Conservation (phyloP, 2,797 vertebrate species). For the Borostomias antarcticus region DNA sequence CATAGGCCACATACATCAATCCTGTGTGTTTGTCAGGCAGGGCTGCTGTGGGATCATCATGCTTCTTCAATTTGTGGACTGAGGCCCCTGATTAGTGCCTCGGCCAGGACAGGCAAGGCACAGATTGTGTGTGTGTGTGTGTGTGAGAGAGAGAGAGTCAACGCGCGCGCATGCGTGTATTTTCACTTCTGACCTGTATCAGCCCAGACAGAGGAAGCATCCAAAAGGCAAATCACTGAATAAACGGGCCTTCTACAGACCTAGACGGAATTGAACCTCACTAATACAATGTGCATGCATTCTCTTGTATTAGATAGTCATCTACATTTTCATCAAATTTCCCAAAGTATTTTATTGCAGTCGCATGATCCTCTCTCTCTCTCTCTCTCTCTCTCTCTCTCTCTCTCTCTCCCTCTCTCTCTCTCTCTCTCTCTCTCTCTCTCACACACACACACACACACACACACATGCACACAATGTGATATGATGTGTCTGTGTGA, state of each 20-base stretch:
- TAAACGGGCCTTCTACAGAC: too few species aligned
- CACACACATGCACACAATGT: too few species aligned
- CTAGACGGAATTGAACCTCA: too few species aligned
- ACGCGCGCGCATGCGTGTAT: too few species aligned
- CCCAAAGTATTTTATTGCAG: too few species aligned
- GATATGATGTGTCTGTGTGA: too few species aligned
- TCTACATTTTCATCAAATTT: neutral
- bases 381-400: neutral
- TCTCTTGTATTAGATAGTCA: too few species aligned
- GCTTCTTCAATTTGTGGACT: constrained; percentile 52
- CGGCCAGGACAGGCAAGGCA: neutral
- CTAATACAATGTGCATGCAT: too few species aligned
- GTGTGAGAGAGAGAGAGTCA: too few species aligned
- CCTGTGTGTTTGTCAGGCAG: constrained; percentile 43
- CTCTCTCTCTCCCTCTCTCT: neutral
- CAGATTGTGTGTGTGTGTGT: neutral
- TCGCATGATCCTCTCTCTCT: neutral
- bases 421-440: neutral
- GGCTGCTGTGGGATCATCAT: constrained; percentile 42
- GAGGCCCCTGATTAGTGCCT: constrained; percentile 47
- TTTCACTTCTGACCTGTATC: constrained; percentile 3
- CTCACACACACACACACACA: too few species aligned
- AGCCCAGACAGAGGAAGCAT: constrained; percentile 1
- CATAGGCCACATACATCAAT: constrained; percentile 50
- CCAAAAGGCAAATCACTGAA: neutral